Evolutionary conservation across 1,140 invertebrate species (phyloP).

Genomic region (Antheraea pernyi): DNA sequence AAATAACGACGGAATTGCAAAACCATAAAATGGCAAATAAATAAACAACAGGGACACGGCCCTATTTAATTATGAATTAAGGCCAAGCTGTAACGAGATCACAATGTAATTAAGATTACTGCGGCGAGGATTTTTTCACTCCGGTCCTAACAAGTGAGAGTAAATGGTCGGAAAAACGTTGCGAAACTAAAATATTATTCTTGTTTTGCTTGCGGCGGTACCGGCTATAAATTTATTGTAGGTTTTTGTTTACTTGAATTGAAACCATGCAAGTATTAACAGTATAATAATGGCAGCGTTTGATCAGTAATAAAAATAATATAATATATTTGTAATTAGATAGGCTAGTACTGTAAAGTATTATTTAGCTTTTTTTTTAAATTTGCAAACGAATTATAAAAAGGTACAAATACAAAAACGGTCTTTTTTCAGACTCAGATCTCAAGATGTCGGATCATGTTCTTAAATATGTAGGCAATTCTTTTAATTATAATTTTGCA

Average conservation of each 20-base stretch:
- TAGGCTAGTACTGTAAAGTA: too few species aligned
- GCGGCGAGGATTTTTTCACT: conserved; percentile 67
- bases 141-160: conserved; percentile 52
- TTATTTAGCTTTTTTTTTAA: too few species aligned
- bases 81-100: conserved; percentile 70
- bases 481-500: too few species aligned
- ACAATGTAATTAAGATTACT: conserved; percentile 78
- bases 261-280: neutral
- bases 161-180: conserved; percentile 53
- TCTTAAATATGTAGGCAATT: too few species aligned
- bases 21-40: conserved; percentile 73
- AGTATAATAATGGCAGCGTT: neutral
- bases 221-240: neutral
- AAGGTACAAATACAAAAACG: too few species aligned
- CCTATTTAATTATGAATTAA: conserved; percentile 78
- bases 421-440: too few species aligned
- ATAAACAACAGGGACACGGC: conserved; percentile 66
- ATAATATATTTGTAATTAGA: neutral
- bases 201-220: conserved; percentile 38
- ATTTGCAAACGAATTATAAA: too few species aligned
- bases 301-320: too few species aligned
- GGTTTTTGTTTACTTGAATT: neutral
- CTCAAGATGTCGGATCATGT: too few species aligned
- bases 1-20: conserved; percentile 54
- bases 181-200: conserved; percentile 46